phyloP scores from a whole-genome alignment of 2,113 vertebrate species.

The Theropithecus gelada region DNA sequence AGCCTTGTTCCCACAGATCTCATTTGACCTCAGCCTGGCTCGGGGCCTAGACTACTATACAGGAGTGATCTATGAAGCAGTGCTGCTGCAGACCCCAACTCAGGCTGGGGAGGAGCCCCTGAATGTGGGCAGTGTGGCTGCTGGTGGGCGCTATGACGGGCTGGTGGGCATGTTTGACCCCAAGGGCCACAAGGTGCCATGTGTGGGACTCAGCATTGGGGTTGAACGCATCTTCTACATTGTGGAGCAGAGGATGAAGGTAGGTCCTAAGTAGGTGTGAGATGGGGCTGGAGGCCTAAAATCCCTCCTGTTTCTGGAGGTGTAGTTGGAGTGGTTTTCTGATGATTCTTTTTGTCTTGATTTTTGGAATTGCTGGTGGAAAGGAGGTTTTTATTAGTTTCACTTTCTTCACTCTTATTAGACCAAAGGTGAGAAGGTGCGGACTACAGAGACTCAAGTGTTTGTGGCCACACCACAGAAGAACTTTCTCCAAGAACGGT shows the following conservation, averaged over 20 bases:
- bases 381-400: not conserved
- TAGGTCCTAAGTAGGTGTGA: constrained; percentile 59
- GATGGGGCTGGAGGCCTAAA: not conserved
- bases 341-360: not conserved
- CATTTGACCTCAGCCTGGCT: constrained; percentile 92
- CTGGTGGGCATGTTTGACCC: constrained; percentile 93
- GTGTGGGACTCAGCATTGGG: constrained; percentile 96
- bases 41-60: constrained; percentile 94
- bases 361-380: constrained; percentile 17
- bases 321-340: not conserved
- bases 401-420: constrained; percentile 52
- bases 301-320: not conserved
- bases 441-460: constrained; percentile 94
- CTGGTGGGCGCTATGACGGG: constrained; percentile 91
- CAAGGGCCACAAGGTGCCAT: constrained; percentile 90
- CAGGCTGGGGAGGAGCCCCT: constrained; percentile 81
- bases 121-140: constrained; percentile 91
- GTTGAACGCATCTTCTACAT: constrained; percentile 93
- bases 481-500: constrained; percentile 89
- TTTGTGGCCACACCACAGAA: constrained; percentile 96
- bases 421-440: constrained; percentile 85
- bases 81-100: constrained; percentile 82
- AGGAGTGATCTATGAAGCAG: constrained; percentile 91
- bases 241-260: constrained; percentile 92
- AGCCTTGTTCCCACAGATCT: constrained; percentile 81